Base-by-base conservation (phyloP, 2,113 vertebrate genomes). In the Donacobius atricapilla region DNA sequence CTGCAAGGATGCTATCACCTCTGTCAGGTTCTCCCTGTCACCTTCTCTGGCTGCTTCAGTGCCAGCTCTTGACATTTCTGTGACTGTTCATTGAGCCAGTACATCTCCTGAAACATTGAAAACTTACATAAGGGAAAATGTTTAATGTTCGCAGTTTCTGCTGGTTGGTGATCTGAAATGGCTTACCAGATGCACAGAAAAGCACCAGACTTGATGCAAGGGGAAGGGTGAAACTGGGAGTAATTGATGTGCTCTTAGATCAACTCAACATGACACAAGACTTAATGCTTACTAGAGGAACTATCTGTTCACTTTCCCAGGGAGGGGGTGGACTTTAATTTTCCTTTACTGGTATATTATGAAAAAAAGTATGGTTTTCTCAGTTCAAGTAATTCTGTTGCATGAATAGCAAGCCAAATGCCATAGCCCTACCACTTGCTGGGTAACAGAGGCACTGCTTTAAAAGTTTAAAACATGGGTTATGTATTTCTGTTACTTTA, bases 231-330 rank as follows among this genome's bases (percentile, higher is more conserved):
- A 92, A 86, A 45, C 28, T 61, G 8, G 30, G 68, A 68, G 44
- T 6, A 13, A 27, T 57, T 40, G 19, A 3, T 4, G 23, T 1
- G 0, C 31, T 42, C 11, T 1, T 42, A 48, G 14, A 40, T 75
- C 24, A 66, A 0, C 16, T 64, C 22, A 14, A 10, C 16, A 5
- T 70, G 68, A 65, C 40, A 13, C 6, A 15, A 33, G 31, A 81
- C 25, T 5, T 35, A 30, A 22, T 6, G 5, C 31, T 90, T 28
- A 13, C 15, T 21, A 27, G 6, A 81, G 44, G n/a, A 86, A 47
- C 13, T 40, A 7, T 11, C 35, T 19, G 20, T 37, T 65, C 39
- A 7, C 61, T 78, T 57, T 70, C 44, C 70, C 25, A 40, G 68
- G 33, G 77, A 56, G 31, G 9, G 44, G 17, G 24, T 51, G 19